phyloP scores from a whole-genome alignment of 2,113 vertebrate species.

The Lycaon pictus region DNA sequence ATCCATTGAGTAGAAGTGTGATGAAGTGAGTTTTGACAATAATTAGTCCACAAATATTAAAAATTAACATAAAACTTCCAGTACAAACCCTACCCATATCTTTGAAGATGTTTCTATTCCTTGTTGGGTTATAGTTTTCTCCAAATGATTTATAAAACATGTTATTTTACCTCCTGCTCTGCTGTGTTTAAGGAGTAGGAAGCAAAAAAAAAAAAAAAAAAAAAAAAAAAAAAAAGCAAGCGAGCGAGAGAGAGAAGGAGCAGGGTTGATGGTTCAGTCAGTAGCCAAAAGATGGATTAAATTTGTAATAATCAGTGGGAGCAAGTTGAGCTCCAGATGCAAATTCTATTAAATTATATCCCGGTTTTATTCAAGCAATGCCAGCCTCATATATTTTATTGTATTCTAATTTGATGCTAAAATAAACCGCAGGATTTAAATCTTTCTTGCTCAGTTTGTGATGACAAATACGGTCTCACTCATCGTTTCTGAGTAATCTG shows the following conservation, averaged over 20 bases:
- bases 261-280: rapidly evolving
- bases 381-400: rapidly evolving
- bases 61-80: not conserved
- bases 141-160: not conserved
- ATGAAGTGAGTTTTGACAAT: not conserved
- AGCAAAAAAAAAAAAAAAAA: not conserved
- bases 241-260: not conserved
- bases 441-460: not conserved
- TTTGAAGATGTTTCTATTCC: not conserved
- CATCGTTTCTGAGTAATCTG: not conserved
- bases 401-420: not conserved
- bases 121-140: not conserved
- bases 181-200: not conserved
- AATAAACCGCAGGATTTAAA: not conserved
- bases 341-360: not conserved
- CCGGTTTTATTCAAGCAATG: not conserved
- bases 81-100: not conserved
- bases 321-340: not conserved
- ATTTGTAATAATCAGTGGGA: too few species aligned
- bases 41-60: not conserved
- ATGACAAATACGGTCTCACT: not conserved
- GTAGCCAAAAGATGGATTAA: not conserved
- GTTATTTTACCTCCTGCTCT: not conserved
- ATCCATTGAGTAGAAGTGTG: not conserved
- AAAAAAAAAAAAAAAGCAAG: too few species aligned